Evolutionary conservation across 2,113 vertebrate species (phyloP).

Genomic region (Cacatua alba): DNA sequence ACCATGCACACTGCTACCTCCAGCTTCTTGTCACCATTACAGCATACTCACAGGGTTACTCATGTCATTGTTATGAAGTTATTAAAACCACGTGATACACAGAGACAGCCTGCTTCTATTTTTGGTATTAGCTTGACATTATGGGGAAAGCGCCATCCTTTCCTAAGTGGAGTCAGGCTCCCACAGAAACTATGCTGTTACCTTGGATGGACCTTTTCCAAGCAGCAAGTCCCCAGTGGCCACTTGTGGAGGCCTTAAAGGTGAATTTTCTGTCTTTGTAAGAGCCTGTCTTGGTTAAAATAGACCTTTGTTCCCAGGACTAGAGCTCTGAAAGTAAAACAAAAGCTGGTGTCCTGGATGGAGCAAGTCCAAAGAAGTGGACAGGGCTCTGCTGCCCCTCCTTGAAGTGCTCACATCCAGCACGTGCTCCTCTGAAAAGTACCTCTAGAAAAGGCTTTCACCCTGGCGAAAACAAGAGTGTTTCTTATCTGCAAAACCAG

Average conservation of each 20-base stretch:
- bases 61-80: conserved; percentile 30
- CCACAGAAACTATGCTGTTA: not conserved
- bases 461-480: not conserved
- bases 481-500: not conserved
- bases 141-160: not conserved
- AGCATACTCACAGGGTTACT: not conserved
- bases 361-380: not conserved
- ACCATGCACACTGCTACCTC: not conserved
- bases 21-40: not conserved
- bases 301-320: not conserved
- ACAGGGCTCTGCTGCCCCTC: not conserved
- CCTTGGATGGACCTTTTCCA: not conserved
- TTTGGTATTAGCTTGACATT: not conserved
- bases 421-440: not conserved
- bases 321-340: not conserved
- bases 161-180: not conserved
- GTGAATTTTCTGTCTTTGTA: not conserved
- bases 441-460: not conserved
- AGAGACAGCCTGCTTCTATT: conserved; percentile 21
- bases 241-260: not conserved
- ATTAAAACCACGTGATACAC: not conserved
- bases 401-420: not conserved
- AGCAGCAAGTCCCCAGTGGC: not conserved
- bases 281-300: not conserved
- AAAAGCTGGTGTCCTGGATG: not conserved